phyloP scores from a whole-genome alignment of 2,888 invertebrate species.

The Nemoura dubitans region DNA sequence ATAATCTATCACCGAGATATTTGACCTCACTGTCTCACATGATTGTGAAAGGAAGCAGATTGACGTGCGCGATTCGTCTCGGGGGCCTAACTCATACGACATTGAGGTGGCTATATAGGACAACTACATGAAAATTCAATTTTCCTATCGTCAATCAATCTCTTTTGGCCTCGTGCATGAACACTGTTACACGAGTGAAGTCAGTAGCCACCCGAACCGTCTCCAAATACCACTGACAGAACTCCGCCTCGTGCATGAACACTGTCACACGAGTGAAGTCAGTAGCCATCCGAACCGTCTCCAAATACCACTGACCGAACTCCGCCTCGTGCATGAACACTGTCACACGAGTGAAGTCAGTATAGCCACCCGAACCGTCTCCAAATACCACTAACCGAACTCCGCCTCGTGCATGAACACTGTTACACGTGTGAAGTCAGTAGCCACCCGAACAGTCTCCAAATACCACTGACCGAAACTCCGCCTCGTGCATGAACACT shows the following conservation, averaged over 20 bases:
- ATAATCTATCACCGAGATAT: neutral
- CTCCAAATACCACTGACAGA: too few species aligned
- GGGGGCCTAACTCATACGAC: neutral
- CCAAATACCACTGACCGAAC: too few species aligned
- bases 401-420: neutral
- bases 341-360: too few species aligned
- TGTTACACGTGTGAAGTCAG: too few species aligned
- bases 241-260: neutral
- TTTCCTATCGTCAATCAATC: constrained; percentile 24
- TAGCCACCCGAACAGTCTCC: too few species aligned
- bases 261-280: too few species aligned
- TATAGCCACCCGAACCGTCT: too few species aligned
- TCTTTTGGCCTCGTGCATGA: neutral
- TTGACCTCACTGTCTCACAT: neutral
- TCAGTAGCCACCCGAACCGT: too few species aligned
- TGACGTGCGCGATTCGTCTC: neutral
- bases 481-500: too few species aligned
- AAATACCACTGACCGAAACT: too few species aligned
- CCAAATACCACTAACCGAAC: too few species aligned
- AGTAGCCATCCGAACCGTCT: too few species aligned
- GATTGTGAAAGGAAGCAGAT: constrained; percentile 7
- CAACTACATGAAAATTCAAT: constrained; percentile 22
- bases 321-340: neutral
- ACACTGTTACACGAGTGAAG: neutral
- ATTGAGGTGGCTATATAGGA: constrained; percentile 25